Base-by-base conservation (phyloP, 1,140 invertebrate genomes). In the Platyscapa corneri region DNA sequence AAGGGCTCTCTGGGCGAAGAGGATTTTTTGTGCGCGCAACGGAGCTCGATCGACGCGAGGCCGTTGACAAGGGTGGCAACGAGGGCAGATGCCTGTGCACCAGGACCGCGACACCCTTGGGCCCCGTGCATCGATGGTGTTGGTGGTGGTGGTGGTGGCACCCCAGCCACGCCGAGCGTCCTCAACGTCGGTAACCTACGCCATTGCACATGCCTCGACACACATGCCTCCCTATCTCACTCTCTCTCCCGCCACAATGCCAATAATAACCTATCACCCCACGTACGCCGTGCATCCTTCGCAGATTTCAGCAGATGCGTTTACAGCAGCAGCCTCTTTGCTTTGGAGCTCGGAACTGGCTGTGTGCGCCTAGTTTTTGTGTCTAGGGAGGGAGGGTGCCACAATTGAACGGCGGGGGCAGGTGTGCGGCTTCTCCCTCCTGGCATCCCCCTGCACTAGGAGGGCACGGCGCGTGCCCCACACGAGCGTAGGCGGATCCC, bases 271-370 rank as follows among this genome's bases (percentile, higher is more conserved):
- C 91, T 90, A 92, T 91, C 89, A 90, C 88, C 91, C 86, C 89
- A 89, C 87, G 86, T 88, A 88, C 87, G 80, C 72, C 49, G 87
- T 83, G 91, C 91, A 93, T 91, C 92, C 91, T 90, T 89, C 90
- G 90, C 90, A 89, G 91, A 92, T 93, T 92, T 91, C 92, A 91
- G 92, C 92, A 92, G 92, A 93, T 93, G 92, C 92, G 88, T 74
- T 82, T 65, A 84, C 80, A 75, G 49, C 32, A 39, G 53, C 72
- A n/a, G n/a, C n/a, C n/a, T n/a, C n/a, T n/a, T n/a, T n/a, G n/a
- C 42, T 37, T 10, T 81, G n/a, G n/a, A n/a, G n/a, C n/a, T 42
- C 27, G 27, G 3, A 60, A 60, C 1, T 27, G 27, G 76, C 76
- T n/a, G 86, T 79, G 64, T 86, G 79, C 75, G 78, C 64, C 76